phyloP scores from a whole-genome alignment of 2,113 vertebrate genomes.

The Xenopus borealis region DNA sequence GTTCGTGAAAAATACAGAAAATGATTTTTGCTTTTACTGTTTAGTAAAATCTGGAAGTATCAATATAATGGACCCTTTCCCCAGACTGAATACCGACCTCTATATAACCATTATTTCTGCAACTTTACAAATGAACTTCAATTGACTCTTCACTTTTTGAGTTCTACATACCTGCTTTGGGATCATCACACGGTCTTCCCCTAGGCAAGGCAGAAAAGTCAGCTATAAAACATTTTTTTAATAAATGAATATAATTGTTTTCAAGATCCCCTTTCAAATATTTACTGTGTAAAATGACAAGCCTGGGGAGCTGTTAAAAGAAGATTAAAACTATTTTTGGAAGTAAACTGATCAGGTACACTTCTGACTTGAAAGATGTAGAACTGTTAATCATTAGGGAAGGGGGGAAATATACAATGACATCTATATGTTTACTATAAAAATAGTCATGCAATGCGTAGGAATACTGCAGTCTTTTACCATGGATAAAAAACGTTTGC shows the following conservation, averaged over 20 bases:
- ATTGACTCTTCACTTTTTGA: conserved; percentile 4
- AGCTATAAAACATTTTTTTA: conserved; percentile 5
- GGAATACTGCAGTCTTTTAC: too few relatives aligned
- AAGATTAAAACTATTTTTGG: conserved; percentile 1
- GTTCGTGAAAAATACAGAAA: background rate
- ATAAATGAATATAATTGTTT: background rate
- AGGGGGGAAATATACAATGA: too few relatives aligned
- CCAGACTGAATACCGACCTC: background rate
- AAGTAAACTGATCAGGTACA: background rate
- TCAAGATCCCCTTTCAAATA: conserved; percentile 1
- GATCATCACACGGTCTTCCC: conserved; percentile 1
- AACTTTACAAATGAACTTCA: conserved; percentile 18
- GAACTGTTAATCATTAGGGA: background rate
- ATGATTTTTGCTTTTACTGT: too few relatives aligned
- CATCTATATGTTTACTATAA: too few relatives aligned
- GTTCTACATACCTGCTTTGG: conserved; percentile 3
- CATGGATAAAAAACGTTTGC: too few relatives aligned
- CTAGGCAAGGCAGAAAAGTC: conserved; percentile 7
- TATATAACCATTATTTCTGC: background rate
- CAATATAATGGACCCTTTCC: too few relatives aligned
- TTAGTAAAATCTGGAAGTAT: too few relatives aligned
- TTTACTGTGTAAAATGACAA: background rate
- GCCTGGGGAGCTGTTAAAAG: background rate
- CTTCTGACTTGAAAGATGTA: background rate
- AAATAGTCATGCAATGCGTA: too few relatives aligned